These are phyloP conservation scores for Malurus alboscapulatus DNA, from an alignment of 2,113 vertebrate species.

Conservation along the genomic window DNA sequence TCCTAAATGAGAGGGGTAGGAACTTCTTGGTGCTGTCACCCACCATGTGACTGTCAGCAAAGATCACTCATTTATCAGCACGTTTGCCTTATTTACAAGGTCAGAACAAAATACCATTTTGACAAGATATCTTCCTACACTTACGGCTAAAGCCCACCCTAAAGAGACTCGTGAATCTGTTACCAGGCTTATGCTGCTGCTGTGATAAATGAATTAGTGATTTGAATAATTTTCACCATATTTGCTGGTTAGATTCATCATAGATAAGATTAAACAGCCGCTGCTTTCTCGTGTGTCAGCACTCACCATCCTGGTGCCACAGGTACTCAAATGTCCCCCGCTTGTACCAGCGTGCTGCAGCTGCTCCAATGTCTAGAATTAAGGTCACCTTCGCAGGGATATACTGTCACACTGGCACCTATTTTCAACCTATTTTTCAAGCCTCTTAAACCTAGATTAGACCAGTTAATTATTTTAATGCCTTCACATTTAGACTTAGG, in stretches of 20 bases:
- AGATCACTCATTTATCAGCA: background rate
- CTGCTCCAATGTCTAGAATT: background rate
- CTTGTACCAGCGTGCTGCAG: background rate
- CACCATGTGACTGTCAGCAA: background rate
- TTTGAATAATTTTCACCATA: background rate
- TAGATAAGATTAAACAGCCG: background rate
- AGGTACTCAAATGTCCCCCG: background rate
- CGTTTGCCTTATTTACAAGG: background rate
- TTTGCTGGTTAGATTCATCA: background rate
- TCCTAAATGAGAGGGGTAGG: background rate
- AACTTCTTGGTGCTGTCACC: background rate
- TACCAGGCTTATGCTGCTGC: background rate
- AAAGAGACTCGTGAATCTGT: background rate
- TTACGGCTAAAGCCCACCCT: background rate
- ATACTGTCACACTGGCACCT: background rate
- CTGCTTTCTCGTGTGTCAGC: background rate
- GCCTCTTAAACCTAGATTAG: constrained; percentile 56
- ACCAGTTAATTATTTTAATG: constrained; percentile 66
- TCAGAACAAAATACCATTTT: background rate
- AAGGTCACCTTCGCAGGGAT: constrained; percentile 54
- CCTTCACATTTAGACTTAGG: constrained; percentile 34
- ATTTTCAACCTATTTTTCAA: constrained; percentile 54
- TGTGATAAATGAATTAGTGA: background rate
- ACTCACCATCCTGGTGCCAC: background rate
- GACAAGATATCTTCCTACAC: background rate